Percentiles rank a stretch among this genome's conserved stretches.
phyloP scores from a whole-genome alignment of 2,113 vertebrate genomes.

The Oceanites oceanicus region DNA sequence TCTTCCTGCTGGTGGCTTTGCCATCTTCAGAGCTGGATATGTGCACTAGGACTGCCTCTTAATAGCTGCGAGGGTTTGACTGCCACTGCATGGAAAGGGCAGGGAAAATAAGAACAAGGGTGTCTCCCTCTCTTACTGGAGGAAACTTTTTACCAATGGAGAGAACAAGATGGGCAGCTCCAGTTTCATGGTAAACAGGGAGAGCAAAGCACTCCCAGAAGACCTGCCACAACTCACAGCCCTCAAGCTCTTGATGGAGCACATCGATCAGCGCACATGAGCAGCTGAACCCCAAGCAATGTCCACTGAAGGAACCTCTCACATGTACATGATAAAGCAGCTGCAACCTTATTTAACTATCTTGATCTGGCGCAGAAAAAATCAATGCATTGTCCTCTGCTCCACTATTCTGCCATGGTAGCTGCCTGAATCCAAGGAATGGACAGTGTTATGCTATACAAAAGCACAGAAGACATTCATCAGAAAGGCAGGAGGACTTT shows the following conservation, averaged over 20 bases:
- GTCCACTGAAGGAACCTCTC: not conserved
- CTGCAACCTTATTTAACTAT: not conserved
- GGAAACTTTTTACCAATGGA: not conserved
- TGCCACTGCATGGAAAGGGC: not conserved
- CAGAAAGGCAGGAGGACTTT: not conserved
- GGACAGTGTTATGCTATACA: not conserved
- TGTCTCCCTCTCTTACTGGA: not conserved
- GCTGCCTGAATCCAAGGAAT: not conserved
- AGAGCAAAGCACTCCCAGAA: not conserved
- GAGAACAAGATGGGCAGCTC: not conserved
- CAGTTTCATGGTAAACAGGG: not conserved
- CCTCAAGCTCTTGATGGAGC: not conserved
- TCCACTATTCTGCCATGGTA: not conserved
- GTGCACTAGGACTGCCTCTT: not conserved
- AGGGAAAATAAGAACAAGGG: not conserved
- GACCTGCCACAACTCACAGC: not conserved
- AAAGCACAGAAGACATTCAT: not conserved
- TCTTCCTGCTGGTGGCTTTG: not conserved
- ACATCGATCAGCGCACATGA: not conserved
- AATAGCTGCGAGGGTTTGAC: not conserved
- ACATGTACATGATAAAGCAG: not conserved
- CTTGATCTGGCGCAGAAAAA: not conserved
- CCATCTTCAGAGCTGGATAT: not conserved
- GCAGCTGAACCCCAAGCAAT: not conserved
- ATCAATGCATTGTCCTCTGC: not conserved